A percentile compares a stretch with the other conserved stretches of the same genome.
These are phyloP conservation scores for Fratercula arctica DNA, from an alignment of 2,797 vertebrate species.

Conservation along the genomic window DNA sequence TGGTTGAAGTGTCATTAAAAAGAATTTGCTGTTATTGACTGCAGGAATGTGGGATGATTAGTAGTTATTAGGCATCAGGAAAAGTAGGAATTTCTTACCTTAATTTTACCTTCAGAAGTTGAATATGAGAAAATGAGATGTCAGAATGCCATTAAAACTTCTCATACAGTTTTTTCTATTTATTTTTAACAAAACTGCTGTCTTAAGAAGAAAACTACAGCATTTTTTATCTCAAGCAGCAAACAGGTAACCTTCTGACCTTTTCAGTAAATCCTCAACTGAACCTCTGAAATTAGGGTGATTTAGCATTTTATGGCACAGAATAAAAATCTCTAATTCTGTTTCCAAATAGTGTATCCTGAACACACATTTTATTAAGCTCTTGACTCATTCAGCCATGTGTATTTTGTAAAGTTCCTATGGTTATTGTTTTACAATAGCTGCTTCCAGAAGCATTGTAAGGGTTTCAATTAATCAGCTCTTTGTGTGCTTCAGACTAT, in stretches of 20 bases:
- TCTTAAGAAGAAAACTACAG: conserved; percentile 55
- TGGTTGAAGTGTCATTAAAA: neutral
- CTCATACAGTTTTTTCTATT: neutral
- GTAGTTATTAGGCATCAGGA: neutral
- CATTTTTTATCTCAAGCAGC: conserved; percentile 66
- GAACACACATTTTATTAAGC: conserved; percentile 79
- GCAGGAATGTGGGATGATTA: conserved; percentile 26
- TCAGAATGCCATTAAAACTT: neutral
- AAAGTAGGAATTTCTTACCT: neutral
- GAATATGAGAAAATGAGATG: neutral
- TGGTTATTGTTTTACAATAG: conserved; percentile 88
- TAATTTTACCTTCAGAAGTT: neutral
- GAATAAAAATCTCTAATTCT: conserved; percentile 82
- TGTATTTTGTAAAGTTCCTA: conserved; percentile 91
- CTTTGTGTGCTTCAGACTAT: conserved; percentile 96
- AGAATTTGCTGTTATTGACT: neutral
- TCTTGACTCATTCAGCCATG: conserved; percentile 78
- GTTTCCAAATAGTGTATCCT: conserved; percentile 79
- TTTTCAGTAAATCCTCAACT: conserved; percentile 75
- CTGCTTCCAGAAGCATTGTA: conserved; percentile 87
- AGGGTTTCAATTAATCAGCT: conserved; percentile 98
- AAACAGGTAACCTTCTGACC: conserved; percentile 80
- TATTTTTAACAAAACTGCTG: conserved; percentile 17
- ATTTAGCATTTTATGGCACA: conserved; percentile 79
- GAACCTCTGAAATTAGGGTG: conserved; percentile 76